Evolutionary conservation across 2,888 invertebrate species (phyloP).

Genomic region (Melangyna quadrimaculata): DNA sequence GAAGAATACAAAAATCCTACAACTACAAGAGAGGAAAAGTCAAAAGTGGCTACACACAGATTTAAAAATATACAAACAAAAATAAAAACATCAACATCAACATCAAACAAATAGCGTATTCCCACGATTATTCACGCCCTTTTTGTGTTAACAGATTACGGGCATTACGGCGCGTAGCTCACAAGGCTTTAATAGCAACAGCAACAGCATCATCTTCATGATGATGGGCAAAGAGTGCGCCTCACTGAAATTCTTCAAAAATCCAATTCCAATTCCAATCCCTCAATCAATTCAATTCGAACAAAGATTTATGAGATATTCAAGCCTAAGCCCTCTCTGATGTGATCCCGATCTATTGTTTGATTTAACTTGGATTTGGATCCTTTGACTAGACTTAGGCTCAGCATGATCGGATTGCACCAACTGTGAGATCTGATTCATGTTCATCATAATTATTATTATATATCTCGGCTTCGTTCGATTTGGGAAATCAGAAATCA

Average conservation of each 20-base stretch:
- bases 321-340: constrained; percentile 15
- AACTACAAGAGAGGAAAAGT: constrained; percentile 1
- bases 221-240: constrained; percentile 29
- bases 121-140: constrained; percentile 72
- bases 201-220: background rate
- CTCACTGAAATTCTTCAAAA: constrained; percentile 50
- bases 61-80: constrained; percentile 11
- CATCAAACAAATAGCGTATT: constrained; percentile 61
- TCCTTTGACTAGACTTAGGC: constrained; percentile 43
- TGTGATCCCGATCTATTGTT: constrained; percentile 57
- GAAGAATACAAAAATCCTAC: background rate
- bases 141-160: constrained; percentile 68
- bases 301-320: constrained; percentile 68
- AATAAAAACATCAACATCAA: constrained; percentile 48
- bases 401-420: constrained; percentile 60
- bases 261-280: constrained; percentile 64
- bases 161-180: constrained; percentile 27
- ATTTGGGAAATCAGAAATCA: background rate
- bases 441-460: constrained; percentile 60
- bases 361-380: constrained; percentile 35
- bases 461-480: constrained; percentile 46
- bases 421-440: constrained; percentile 66
- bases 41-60: constrained; percentile 21
- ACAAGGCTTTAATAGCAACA: constrained; percentile 30
- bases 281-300: constrained; percentile 51